These are phyloP conservation scores for Xenopus petersii DNA, from an alignment of 2,797 vertebrate species.

Conservation along the genomic window DNA sequence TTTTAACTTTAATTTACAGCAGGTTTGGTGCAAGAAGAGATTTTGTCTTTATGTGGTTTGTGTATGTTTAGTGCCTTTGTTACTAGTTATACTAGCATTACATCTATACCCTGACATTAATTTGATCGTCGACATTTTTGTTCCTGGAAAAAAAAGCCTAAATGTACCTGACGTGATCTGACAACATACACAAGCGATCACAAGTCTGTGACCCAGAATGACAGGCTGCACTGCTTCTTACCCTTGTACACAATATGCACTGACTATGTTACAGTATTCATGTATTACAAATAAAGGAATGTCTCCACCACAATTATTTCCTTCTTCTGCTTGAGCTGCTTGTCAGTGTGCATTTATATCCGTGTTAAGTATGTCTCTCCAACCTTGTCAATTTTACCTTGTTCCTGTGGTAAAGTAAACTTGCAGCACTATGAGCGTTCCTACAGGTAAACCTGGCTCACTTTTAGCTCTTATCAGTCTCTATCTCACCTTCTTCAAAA, in stretches of 20 bases:
- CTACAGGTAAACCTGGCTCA: constrained; percentile 58
- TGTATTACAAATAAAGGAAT: constrained; percentile 57
- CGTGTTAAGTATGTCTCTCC: constrained; percentile 55
- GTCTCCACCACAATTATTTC: constrained; percentile 56
- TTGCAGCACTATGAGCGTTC: constrained; percentile 49
- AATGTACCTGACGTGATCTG: constrained; percentile 30
- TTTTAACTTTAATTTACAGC: no score
- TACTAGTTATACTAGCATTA: no score
- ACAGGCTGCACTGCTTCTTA: constrained; percentile 52
- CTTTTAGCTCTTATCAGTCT: constrained; percentile 58
- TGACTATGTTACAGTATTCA: constrained; percentile 56
- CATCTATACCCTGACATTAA: constrained; percentile 9
- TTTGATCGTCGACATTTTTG: constrained; percentile 4
- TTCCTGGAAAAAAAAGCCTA: constrained; percentile 13
- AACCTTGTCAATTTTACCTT: constrained; percentile 49
- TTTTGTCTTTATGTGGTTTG: no score
- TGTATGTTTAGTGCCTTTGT: no score
- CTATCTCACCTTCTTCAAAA: constrained; percentile 57
- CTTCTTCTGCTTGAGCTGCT: constrained; percentile 59
- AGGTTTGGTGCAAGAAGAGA: no score
- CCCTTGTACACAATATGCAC: constrained; percentile 51
- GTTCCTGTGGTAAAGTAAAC: constrained; percentile 52
- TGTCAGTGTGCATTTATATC: constrained; percentile 56
- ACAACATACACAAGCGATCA: constrained; percentile 22
- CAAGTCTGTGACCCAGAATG: constrained; percentile 52